A percentile compares a stretch with the other conserved stretches of the same genome.
Conservation (phyloP, 2,797 vertebrate species). For the Eulemur coronatus region DNA sequence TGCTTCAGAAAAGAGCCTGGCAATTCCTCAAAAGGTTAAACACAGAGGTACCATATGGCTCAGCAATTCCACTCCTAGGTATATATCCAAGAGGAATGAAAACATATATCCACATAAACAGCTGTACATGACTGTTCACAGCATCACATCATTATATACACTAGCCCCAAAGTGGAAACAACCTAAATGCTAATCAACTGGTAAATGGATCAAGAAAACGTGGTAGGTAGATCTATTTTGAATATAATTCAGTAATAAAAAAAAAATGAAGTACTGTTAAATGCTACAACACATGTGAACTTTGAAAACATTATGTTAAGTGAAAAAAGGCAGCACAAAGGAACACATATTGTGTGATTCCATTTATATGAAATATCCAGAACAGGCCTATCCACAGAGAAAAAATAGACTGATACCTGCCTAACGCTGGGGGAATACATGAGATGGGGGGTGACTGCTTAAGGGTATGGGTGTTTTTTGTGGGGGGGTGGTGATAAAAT, state of each 20-base stretch:
- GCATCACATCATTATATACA: neutral
- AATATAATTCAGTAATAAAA: neutral
- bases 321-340: slow-evolving; percentile 31
- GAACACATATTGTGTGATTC: neutral
- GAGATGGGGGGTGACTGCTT: neutral
- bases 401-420: neutral
- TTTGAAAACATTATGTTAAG: neutral
- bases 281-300: neutral
- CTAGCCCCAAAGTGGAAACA: neutral
- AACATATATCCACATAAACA: neutral
- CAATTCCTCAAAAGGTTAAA: neutral
- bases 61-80: neutral
- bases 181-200: neutral
- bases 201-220: neutral
- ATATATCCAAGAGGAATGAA: neutral
- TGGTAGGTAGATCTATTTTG: neutral
- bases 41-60: neutral
- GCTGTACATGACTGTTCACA: neutral
- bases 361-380: neutral
- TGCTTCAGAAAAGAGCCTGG: neutral
- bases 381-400: neutral
- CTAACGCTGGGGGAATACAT: neutral
- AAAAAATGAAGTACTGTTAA: slow-evolving; percentile 4
- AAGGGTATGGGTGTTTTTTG: neutral
- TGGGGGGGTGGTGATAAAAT: neutral